Base-by-base conservation (phyloP, 1,140 invertebrate genomes). In the Brachionus plicatilis region DNA sequence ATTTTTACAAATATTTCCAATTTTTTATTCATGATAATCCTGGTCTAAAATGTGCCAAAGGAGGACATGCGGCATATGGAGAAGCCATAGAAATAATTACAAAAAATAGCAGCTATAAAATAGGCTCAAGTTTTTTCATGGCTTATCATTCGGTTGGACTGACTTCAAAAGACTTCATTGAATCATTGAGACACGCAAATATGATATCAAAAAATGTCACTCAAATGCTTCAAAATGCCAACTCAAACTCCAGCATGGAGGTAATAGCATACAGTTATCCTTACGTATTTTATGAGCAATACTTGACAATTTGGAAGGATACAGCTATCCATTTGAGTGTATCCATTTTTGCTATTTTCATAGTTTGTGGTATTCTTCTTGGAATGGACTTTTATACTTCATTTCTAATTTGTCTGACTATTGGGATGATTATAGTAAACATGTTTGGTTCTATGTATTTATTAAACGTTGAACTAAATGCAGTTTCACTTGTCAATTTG, bases 261-360 rank as follows among this genome's bases (percentile, higher is more conserved):
- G 78, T 85, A 12, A 17, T 86, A 80, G 85, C 87, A 92, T 92
- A 85, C 89, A 95, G 95, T 87, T 90, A 96, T 0, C 96, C 96
- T 89, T 97, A 97, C 87, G 94, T 97, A 0, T 98, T 92, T 88
- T 98, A 95, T 86, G 96, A 98, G 87, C 96, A 98, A 89, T 98
- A 98, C 89, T 89, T 96, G 65, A 94, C 93, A 1, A 95, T 97
- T 85, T 95, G 95, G 92, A 72, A 88, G 2, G 94, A 96, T 86
- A 92, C 94, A 0, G 85, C 94, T n/a, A 87, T 88, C n/a, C 94
- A 94, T 70, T 87, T 98, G n/a, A 91, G 90, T 0, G 91, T 93
- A 75, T 95, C 95, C 41, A 86, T 95, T 9, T 86, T 91, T 4
- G 93, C 93, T n/a, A 93, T 97, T 33, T 94, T 96, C 85, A 78